These are phyloP conservation scores for Aphelenchoides avenae DNA, from an alignment of 1,140 invertebrate species.

Conservation along the genomic window DNA sequence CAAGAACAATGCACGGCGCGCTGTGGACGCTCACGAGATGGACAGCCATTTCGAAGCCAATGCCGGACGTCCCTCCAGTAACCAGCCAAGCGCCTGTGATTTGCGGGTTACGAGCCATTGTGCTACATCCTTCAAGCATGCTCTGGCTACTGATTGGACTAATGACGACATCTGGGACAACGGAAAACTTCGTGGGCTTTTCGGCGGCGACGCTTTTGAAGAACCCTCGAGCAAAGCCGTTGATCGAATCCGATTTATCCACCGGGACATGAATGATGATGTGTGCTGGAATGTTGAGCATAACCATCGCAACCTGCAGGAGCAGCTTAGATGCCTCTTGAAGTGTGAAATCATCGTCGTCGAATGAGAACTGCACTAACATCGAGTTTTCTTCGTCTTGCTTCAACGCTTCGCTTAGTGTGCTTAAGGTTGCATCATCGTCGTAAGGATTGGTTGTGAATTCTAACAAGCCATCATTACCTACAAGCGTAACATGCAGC, in stretches of 20 bases:
- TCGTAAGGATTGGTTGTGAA: no score
- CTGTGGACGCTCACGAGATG: constrained; percentile 17
- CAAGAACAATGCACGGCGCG: constrained; percentile 1
- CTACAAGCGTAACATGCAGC: no score
- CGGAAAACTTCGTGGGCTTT: constrained; percentile 7
- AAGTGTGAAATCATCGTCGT: neutral
- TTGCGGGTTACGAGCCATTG: neutral
- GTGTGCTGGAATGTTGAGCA: neutral
- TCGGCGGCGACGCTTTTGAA: constrained; percentile 38
- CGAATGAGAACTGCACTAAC: neutral
- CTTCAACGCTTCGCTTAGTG: constrained; percentile 6
- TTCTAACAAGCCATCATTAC: no score
- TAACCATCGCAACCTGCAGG: constrained; percentile 17
- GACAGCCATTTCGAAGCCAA: constrained; percentile 34
- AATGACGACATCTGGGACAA: neutral
- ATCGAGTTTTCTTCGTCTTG: no score
- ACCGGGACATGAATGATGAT: neutral
- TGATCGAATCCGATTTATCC: constrained; percentile 12
- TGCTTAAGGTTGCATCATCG: no score
- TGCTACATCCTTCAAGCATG: no score
- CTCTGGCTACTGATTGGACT: neutral
- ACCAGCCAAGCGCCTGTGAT: constrained; percentile 17
- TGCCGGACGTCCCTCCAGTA: constrained; percentile 35
- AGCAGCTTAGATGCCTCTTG: constrained; percentile 9
- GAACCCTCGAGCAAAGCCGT: constrained; percentile 19